Evolutionary conservation across 2,888 invertebrate genomes (phyloP).

Genomic region (Andrena fulva): DNA sequence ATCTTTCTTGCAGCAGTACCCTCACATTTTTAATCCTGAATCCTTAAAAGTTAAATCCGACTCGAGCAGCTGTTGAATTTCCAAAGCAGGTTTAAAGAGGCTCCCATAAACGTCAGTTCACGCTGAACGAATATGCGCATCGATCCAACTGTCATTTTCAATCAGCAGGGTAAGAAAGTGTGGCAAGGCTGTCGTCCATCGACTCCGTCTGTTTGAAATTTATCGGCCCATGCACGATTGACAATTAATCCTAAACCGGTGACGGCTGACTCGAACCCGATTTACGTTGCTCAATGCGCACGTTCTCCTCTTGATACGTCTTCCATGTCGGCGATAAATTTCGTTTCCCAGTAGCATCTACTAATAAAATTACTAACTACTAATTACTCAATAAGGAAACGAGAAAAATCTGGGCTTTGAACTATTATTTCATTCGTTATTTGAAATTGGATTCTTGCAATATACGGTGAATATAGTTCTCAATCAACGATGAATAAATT

Average conservation of each 20-base stretch:
- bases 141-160: slow-evolving; percentile 29
- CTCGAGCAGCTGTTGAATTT: background rate
- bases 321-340: slow-evolving; percentile 6
- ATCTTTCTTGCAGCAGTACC: no score
- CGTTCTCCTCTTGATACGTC: slow-evolving; percentile 5
- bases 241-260: slow-evolving; percentile 56
- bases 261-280: slow-evolving; percentile 29
- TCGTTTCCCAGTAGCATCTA: slow-evolving; percentile 4
- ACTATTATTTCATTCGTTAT: no score
- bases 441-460: background rate
- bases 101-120: slow-evolving; percentile 14
- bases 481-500: background rate
- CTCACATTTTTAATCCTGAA: background rate
- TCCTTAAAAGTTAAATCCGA: background rate
- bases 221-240: slow-evolving; percentile 39
- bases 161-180: slow-evolving; percentile 21
- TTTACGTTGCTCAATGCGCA: slow-evolving; percentile 10
- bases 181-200: slow-evolving; percentile 3
- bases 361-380: background rate
- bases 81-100: background rate
- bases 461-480: background rate
- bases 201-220: slow-evolving; percentile 26
- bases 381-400: no score
- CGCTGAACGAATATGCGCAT: background rate
- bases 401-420: no score